These are phyloP conservation scores for Pseudachorutes palmiensis DNA, from an alignment of 1,140 invertebrate species.

Conservation along the genomic window DNA sequence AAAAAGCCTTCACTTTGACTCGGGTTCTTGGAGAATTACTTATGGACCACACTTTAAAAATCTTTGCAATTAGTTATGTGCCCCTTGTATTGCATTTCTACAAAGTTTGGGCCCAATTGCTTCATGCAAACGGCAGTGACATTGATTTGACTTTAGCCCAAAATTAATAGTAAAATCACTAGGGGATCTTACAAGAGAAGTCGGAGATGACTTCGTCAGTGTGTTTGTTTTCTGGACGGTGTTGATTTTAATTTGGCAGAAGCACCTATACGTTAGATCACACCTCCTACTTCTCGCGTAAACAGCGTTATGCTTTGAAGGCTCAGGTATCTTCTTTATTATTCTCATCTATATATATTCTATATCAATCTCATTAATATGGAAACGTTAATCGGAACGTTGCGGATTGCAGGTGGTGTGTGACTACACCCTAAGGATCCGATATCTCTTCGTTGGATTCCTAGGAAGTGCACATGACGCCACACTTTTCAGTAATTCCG, in stretches of 20 bases:
- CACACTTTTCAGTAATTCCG: conserved; percentile 14
- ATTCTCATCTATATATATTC: too few species aligned
- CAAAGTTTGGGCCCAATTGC: too few species aligned
- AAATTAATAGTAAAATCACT: too few species aligned
- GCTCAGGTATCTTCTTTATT: too few species aligned
- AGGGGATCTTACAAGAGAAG: neutral
- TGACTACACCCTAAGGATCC: conserved; percentile 9
- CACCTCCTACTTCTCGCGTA: conserved; percentile 18
- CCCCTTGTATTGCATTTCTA: too few species aligned
- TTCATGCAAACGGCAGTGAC: too few species aligned
- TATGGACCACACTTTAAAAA: too few species aligned
- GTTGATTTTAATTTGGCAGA: conserved; percentile 14
- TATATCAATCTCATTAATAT: too few species aligned
- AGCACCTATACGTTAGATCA: conserved; percentile 14
- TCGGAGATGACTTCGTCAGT: conserved; percentile 8
- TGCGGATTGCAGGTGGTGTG: conserved; percentile 19
- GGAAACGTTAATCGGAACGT: neutral
- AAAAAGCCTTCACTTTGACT: too few species aligned
- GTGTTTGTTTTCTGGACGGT: conserved; percentile 25
- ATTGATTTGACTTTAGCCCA: too few species aligned
- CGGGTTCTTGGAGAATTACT: too few species aligned
- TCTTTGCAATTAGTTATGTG: too few species aligned
- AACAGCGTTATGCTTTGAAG: conserved; percentile 21
- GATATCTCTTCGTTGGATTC: conserved; percentile 15
- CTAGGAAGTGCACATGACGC: conserved; percentile 20